A percentile compares a stretch with the other conserved stretches of the same genome.
These are phyloP conservation scores for Rousettus leschenaultii DNA, from an alignment of 2,113 vertebrate genomes.

Conservation along the genomic window DNA sequence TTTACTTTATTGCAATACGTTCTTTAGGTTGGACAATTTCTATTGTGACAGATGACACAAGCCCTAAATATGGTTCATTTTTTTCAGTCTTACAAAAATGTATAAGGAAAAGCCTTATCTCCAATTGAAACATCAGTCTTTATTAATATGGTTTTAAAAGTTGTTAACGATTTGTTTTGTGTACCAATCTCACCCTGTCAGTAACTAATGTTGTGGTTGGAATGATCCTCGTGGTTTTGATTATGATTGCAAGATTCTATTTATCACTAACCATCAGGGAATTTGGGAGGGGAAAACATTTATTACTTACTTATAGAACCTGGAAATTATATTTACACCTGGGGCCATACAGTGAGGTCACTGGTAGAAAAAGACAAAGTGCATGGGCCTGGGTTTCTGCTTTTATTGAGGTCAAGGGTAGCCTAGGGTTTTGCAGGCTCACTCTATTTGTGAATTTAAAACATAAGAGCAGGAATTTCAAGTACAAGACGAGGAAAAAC, in stretches of 20 bases:
- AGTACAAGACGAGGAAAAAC: not conserved
- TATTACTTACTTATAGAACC: not conserved
- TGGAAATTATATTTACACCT: not conserved
- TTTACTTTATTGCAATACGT: not conserved
- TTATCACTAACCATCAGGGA: not conserved
- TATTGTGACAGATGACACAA: not conserved
- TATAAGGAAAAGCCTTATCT: slow-evolving; percentile 16
- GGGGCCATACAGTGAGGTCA: not conserved
- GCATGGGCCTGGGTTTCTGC: not conserved
- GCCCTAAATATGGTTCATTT: not conserved
- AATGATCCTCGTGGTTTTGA: not conserved
- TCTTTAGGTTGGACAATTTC: not conserved
- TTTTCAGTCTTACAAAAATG: not conserved
- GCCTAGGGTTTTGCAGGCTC: not conserved
- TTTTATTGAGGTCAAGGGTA: not conserved
- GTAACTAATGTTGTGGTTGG: not conserved
- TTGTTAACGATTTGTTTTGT: not conserved
- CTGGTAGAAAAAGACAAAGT: not conserved
- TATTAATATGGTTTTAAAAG: not conserved
- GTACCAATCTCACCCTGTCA: not conserved
- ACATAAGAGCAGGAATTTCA: not conserved
- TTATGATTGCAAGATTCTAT: not conserved
- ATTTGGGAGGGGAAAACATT: not conserved
- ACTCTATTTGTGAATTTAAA: not conserved
- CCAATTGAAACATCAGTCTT: not conserved